Evolutionary conservation across 1,140 invertebrate genomes (phyloP).

Genomic region (Aethina tumida): DNA sequence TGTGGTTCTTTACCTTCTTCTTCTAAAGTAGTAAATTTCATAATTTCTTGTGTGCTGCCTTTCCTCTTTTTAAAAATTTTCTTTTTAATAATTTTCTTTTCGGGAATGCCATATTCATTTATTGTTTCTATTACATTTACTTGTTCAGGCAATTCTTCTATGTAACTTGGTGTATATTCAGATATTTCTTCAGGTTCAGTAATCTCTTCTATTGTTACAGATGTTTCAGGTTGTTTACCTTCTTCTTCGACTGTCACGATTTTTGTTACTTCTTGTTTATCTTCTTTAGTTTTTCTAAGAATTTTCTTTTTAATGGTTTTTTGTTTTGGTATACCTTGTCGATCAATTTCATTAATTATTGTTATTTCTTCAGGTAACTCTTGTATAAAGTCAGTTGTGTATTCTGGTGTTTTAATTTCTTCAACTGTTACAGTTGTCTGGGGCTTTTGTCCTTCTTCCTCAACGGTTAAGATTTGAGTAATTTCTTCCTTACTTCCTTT

Average conservation of each 20-base stretch:
- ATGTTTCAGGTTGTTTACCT: slow-evolving; percentile 27
- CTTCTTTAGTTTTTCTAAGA: slow-evolving; percentile 25
- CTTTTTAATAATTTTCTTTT: slow-evolving; percentile 30
- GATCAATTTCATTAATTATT: slow-evolving; percentile 31
- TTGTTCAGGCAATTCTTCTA: slow-evolving; percentile 11
- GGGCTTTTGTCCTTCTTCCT: slow-evolving; percentile 23
- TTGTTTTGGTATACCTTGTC: slow-evolving; percentile 18
- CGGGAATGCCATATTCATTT: slow-evolving; percentile 19
- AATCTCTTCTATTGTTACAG: slow-evolving; percentile 25
- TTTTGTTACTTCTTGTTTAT: slow-evolving; percentile 30
- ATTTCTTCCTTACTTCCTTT: slow-evolving; percentile 22
- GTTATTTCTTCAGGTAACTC: slow-evolving; percentile 27
- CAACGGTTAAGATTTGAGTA: slow-evolving; percentile 23
- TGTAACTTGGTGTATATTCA: slow-evolving; percentile 5
- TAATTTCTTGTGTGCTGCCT: slow-evolving; percentile 28
- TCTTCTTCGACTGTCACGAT: slow-evolving; percentile 30
- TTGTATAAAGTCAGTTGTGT: slow-evolving; percentile 13
- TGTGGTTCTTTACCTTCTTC: slow-evolving; percentile 30
- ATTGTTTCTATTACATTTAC: slow-evolving; percentile 26
- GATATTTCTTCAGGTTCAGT: slow-evolving; percentile 12
- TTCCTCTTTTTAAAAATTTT: slow-evolving; percentile 27
- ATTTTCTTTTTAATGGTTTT: slow-evolving; percentile 22
- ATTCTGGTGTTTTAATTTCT: slow-evolving; percentile 16
- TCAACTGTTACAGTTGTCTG: slow-evolving; percentile 20
- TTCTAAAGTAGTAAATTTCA: slow-evolving; percentile 30